A percentile compares a stretch with the other conserved stretches of the same genome.
These are phyloP conservation scores for Anser cygnoides DNA, from an alignment of 2,113 vertebrate genomes.

Conservation along the genomic window DNA sequence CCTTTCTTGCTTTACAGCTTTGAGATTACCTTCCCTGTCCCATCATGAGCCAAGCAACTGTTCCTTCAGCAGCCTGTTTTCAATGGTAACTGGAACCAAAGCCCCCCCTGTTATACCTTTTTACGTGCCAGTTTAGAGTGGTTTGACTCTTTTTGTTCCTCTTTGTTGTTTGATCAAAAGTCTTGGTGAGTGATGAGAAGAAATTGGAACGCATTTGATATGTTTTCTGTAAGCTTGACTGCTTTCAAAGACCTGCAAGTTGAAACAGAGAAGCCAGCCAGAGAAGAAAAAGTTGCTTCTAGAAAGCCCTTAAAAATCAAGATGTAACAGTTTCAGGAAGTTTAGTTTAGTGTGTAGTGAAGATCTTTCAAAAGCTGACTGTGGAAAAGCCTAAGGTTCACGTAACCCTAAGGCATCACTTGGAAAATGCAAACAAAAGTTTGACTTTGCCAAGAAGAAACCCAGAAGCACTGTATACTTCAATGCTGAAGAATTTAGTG, in stretches of 20 bases:
- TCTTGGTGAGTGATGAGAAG: neutral
- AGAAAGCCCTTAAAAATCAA: neutral
- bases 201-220: neutral
- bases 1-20: neutral
- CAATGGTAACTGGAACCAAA: neutral
- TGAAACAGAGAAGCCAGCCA: neutral
- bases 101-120: neutral
- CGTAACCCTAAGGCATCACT: neutral
- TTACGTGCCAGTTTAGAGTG: neutral
- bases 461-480: neutral
- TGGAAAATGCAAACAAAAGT: neutral
- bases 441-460: neutral
- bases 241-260: neutral
- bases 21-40: neutral
- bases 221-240: neutral
- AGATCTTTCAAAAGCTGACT: neutral
- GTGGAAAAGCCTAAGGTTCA: neutral
- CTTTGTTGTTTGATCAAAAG: conserved; percentile 4
- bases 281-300: neutral
- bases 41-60: neutral
- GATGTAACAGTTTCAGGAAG: neutral
- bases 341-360: neutral
- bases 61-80: neutral
- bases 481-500: neutral
- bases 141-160: conserved; percentile 1